Evolutionary conservation across 1,140 invertebrate genomes (phyloP).

Genomic region (Caenorhabditis brenneri): DNA sequence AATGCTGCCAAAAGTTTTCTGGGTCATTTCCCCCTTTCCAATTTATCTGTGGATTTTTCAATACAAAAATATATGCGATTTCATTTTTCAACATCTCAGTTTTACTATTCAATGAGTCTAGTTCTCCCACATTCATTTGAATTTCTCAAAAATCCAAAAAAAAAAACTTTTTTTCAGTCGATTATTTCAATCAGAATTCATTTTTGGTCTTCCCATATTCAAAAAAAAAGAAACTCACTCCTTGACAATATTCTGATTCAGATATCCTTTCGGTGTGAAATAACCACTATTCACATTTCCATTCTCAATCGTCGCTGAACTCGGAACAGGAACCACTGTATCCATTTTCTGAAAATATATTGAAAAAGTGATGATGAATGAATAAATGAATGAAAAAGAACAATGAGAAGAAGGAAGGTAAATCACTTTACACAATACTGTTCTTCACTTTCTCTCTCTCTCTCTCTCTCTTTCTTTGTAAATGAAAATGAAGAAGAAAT

Average conservation of each 20-base stretch:
- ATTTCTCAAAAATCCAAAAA: no score
- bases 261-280: constrained; percentile 23
- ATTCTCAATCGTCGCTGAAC: not conserved
- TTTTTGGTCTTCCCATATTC: no score
- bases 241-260: constrained; percentile 24
- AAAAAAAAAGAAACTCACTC: not conserved
- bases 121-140: no score
- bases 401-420: not conserved
- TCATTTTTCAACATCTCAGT: no score
- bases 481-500: not conserved
- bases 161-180: no score
- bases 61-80: no score
- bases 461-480: no score
- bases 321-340: constrained; percentile 10
- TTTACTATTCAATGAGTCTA: no score
- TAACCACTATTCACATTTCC: not conserved
- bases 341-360: constrained; percentile 1
- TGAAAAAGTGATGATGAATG: not conserved
- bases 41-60: no score
- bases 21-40: no score
- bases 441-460: not conserved
- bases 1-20: no score
- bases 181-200: no score
- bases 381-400: not conserved
- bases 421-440: not conserved